Base-by-base conservation (phyloP, 2,888 invertebrate genomes). In the Saturnia japonica region DNA sequence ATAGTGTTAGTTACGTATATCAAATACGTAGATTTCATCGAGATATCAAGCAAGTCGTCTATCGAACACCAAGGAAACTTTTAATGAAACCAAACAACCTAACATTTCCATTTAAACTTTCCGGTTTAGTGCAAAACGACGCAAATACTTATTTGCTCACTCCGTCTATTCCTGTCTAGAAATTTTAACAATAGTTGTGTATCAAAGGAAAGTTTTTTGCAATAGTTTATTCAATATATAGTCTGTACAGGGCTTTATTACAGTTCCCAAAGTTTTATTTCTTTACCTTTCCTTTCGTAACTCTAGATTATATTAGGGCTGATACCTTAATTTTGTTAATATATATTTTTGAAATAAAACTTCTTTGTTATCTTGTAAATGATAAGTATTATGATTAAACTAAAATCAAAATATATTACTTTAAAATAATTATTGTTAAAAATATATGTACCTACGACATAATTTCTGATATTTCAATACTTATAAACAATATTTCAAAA, bases 261-360 rank as follows among this genome's bases (percentile, higher is more conserved):
- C 68, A 68, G 72, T 69, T 71, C 28, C 60, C 70, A 73, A 57
- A 68, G 70, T 75, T 76, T 79, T 78, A 75, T 76, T 74, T 74
- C 74, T 76, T 74, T 72, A 77, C 75, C 76, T 76, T 77, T 77
- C 72, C 57, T 70, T 42, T 64, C 71, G 45, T 47, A 62, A 51
- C 68, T 71, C 54, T 28, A 54, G 51, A 51, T 70, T 60, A 34
- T 71, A 70, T 67, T 70, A 72, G 68, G 68, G 68, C 40, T 68
- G 68, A 1, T 28, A 40, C n/a, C 9, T 40, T 25, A 25, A 34
- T 34, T 68, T n/a, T 54, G 11, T n/a, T 11, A 40, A 19, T 28
- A 68, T 9, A 19, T 1, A 45, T 9, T 14, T 1, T 45, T 45
- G 9, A 42, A 12, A 19, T 34, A 34, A 34, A 34, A 34, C 34